Evolutionary conservation across 2,113 vertebrate genomes (phyloP), one percentile per base, ranked within the genome.

Genomic region (Cyanistes caeruleus): DNA sequence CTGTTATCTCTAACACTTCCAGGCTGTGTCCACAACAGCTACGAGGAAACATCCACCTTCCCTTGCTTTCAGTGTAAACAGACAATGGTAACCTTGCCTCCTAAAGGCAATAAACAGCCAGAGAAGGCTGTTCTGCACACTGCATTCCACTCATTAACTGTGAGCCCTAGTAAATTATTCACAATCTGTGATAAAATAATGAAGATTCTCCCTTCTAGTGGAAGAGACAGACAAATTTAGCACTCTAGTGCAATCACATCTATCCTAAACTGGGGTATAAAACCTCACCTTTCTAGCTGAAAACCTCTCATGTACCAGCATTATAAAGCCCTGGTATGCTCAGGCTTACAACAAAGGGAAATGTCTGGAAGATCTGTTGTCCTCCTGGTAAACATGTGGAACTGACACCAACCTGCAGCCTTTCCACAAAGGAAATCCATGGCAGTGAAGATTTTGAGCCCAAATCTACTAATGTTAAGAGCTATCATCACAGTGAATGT

Each of bases 121-220:
- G 30, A 44, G 27, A 68, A 59, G n/a, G 27, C 20, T 58, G 43
- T 22, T 31, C 49, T 43, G 28, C 21, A 90, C 13, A 4, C 15
- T 15, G 22, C 9, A 69, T 43, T 65, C 39, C 31, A 28, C 22
- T 81, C 41, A 41, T n/a, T 46, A 75, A 28, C 73, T 43, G 13
- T 5, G 22, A 70, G 35, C 46, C 64, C 39, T 10, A 55, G 78
- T 16, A 83, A 88, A 67, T 37, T 44, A 63, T 33, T 55, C 7
- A 51, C 0, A 0, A 30, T 9, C 23, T 3, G 8, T 1, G 7
- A 62, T 9, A 59, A 68, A 94, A 67, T 22, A 67, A 69, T 3
- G 10, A 69, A 59, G 39, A 76, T 22, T 90, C 35, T 77, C 22
- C 13, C n/a, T 89, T 53, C 51, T 23, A 56, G 58, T 27, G 62